Evolutionary conservation across 2,113 vertebrate species (phyloP), one percentile per base, ranked within the genome.

Genomic region (Nannospalax galili): DNA sequence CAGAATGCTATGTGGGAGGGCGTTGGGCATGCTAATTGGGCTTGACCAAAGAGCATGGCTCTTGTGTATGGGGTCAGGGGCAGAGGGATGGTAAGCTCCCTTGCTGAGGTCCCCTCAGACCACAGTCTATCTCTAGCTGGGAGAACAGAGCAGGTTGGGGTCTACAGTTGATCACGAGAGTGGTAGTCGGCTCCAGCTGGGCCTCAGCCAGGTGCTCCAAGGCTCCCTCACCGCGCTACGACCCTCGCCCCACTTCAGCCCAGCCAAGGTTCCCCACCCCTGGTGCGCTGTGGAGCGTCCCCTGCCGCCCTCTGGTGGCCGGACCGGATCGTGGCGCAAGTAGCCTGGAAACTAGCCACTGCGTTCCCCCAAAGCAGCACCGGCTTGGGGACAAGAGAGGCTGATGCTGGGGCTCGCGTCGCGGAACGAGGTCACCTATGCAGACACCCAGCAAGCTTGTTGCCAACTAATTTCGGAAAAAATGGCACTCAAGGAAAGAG

Each of bases 291-390:
- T 74, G 26, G 26, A 3, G 40, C 3, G 15, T 90, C 77, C 90
- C 79, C 93, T 45, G 80, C 87, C 67, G 94, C 92, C 96, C 96
- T 92, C 96, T 97, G 90, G 97, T n/a, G 97, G 97, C 32, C 3
- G 1, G 69, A 37, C 28, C 91, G 65, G 3, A 28, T 37, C 9
- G 40, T 35, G 2, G 42, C 15, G 2, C 67, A 19, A 4, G 30
- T 52, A 19, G 52, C 12, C 7, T 5, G 19, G 28, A 37, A 62
- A 67, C 60, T 1, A n/a, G 84, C 77, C 15, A 1, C 4, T 0
- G 7, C 10, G 1, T 5, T 1, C 5, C 0, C 1, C 19, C 37
- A 58, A 69, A 32, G 30, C 1, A 14, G 20, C 32, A 3, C 1
- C 15, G 11, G 22, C 35, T 24, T 0, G 73, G 30, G 20, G 7